Base-by-base conservation (phyloP, 2,113 vertebrate genomes). In the Lonchura striata region DNA sequence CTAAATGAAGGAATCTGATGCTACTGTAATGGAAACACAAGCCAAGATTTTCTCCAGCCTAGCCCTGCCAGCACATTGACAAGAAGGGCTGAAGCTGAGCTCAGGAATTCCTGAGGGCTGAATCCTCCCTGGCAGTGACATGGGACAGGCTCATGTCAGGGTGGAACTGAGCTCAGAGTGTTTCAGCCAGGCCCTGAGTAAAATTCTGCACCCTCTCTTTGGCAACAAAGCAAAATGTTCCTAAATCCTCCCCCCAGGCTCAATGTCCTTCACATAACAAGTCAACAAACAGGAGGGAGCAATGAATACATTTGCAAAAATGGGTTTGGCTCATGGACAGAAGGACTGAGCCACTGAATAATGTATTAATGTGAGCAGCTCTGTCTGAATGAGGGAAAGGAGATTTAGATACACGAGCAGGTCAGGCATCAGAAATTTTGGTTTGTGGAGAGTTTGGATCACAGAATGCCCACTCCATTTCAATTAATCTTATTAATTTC, bases 301-400 rank as follows among this genome's bases (percentile, higher is more conserved):
- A 77, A 70, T 91, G 84, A 92, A 94, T 94, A 87, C 50, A 92
- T 95, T 95, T 94, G 37, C 63, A 82, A 85, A 94, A 92, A 90
- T 91, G 66, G 70, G 14, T 95, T 85, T 95, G 94, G 91, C 88
- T 89, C 15, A 3, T 86, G 78, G 93, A 79, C 0, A 12, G 84
- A 72, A 95, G 81, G 86, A 57, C 94, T 85, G 77, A 91, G 57
- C 49, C 86, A 69, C 81, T 96, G 93, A 95, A 95, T 95, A 90
- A 96, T 96, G 61, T 35, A 94, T 95, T 92, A 76, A 82, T 65
- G 69, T 53, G 66, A 89, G 84, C 74, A 79, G 50, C 65, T 84
- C 81, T 95, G 23, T 76, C 53, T n/a, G 89, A 87, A 82, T 57
- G 81, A 77, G 81, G 70, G 74, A 85, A 82, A 59, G 82, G 60